Evolutionary conservation across 2,113 vertebrate genomes (phyloP), one percentile per base, ranked within the genome.

Genomic region (Panthera tigris): DNA sequence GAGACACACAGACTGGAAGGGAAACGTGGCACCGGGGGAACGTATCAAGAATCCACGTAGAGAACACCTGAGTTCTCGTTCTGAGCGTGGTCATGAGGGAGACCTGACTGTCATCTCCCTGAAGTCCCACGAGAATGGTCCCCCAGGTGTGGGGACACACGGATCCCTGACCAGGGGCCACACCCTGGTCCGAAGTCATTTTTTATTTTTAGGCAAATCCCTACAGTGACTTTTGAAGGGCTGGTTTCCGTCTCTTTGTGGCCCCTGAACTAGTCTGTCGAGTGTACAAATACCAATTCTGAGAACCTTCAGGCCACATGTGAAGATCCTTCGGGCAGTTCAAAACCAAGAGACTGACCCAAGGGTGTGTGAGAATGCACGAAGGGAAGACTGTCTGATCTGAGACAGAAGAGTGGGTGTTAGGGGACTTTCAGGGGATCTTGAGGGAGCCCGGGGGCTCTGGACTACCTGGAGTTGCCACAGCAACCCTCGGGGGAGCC

Each of bases 131-230:
- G 31, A 65, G 45, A 69, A 57, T 0, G 9, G 3, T 4, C 15
- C 29, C 7, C 1, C 41, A 13, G 21, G 45, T 3, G 1, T 10
- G 23, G 39, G 1, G 16, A 21, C 48, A 15, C 10, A 2, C 0
- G 13, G 16, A 18, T 25, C 11, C n/a, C 36, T 13, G 36, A 71
- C 18, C 69, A 27, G 48, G 23, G 50, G 5, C 55, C 50, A 50
- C 50, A 50, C 9, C 13, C 12, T 12, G 45, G 19, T 45, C n/a
- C 5, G 27, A 86, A 65, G 57, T 52, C 45, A 16, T 12, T 11
- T 11, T 73, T 52, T 21, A 48, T 14, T 63, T 61, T 63, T 10
- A 50, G 91, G 55, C 45, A 36, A 29, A 33, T 76, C 18, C 19
- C 45, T 10, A 73, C 41, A 66, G 48, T 15, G 31, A 48, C 57